These are phyloP conservation scores for Tetrax tetrax DNA, from an alignment of 2,113 vertebrate genomes.

Conservation along the genomic window DNA sequence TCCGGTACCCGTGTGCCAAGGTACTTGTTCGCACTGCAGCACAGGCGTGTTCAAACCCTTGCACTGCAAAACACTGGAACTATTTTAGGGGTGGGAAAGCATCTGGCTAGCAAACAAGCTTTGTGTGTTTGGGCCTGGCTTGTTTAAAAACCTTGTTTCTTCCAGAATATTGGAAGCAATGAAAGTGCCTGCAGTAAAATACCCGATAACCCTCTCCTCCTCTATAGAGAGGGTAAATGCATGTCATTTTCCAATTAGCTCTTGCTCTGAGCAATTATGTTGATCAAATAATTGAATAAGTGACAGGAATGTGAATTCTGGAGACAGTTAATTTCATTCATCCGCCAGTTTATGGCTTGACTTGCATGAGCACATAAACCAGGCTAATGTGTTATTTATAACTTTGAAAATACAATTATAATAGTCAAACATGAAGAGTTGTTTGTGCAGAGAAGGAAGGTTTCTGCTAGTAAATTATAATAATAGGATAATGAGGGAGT, in stretches of 20 bases:
- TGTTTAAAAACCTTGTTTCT: background rate
- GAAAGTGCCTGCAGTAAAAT: slow-evolving; percentile 52
- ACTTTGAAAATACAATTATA: slow-evolving; percentile 50
- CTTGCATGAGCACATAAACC: slow-evolving; percentile 53
- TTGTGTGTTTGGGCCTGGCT: background rate
- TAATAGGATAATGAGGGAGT: background rate
- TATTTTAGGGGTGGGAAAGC: background rate
- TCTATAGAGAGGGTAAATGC: slow-evolving; percentile 28
- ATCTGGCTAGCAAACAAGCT: background rate
- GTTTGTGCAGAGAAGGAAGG: background rate
- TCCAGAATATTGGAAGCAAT: slow-evolving; percentile 27
- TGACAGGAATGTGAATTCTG: slow-evolving; percentile 66
- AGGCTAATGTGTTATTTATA: slow-evolving; percentile 64
- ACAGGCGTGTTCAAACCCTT: background rate
- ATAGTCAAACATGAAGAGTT: slow-evolving; percentile 14
- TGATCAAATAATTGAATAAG: slow-evolving; percentile 73
- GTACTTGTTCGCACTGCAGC: background rate
- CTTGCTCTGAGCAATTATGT: slow-evolving; percentile 62
- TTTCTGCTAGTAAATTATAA: background rate
- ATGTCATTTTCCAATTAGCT: slow-evolving; percentile 68
- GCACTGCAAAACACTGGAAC: background rate
- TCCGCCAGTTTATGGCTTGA: slow-evolving; percentile 33
- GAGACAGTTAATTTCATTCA: slow-evolving; percentile 62
- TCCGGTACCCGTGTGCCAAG: background rate
- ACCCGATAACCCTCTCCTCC: slow-evolving; percentile 20